Conservation (phyloP, 1,140 invertebrate species). For the Drosophila leontia region DNA sequence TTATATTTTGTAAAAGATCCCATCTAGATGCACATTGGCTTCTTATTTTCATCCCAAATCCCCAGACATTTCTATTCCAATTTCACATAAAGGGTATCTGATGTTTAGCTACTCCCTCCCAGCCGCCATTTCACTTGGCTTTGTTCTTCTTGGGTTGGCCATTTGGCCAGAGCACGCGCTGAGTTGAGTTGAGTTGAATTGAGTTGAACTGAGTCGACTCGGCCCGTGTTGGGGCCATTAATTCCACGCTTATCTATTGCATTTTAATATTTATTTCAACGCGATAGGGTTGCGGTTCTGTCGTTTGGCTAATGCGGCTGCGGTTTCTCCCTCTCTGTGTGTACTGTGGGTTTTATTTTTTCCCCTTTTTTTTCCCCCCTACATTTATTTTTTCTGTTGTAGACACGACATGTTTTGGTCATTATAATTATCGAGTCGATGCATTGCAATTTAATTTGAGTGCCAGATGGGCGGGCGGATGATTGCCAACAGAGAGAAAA, state of each 20-base stretch:
- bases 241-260: conserved; percentile 71
- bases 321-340: conserved; percentile 12
- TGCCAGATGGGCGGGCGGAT: conserved; percentile 24
- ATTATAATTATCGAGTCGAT: conserved; percentile 65
- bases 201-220: conserved; percentile 10
- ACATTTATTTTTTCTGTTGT: conserved; percentile 14
- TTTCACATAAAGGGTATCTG: conserved; percentile 30
- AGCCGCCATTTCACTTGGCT: conserved; percentile 2
- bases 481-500: conserved; percentile 5
- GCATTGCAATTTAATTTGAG: conserved; percentile 67
- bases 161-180: conserved; percentile 16
- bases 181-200: conserved; percentile 4
- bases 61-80: background rate
- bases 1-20: conserved; percentile 5
- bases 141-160: conserved; percentile 22
- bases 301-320: conserved; percentile 50
- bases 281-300: conserved; percentile 47
- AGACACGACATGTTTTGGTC: conserved; percentile 77
- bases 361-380: background rate
- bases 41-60: conserved; percentile 12
- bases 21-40: conserved; percentile 5
- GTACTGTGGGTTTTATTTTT: conserved; percentile 10
- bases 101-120: conserved; percentile 1
- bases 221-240: conserved; percentile 52
- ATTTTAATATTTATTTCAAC: conserved; percentile 69